Conservation (phyloP, 92 coral and sea anemone genomes). For the Hydrozoanthus gracilis region DNA sequence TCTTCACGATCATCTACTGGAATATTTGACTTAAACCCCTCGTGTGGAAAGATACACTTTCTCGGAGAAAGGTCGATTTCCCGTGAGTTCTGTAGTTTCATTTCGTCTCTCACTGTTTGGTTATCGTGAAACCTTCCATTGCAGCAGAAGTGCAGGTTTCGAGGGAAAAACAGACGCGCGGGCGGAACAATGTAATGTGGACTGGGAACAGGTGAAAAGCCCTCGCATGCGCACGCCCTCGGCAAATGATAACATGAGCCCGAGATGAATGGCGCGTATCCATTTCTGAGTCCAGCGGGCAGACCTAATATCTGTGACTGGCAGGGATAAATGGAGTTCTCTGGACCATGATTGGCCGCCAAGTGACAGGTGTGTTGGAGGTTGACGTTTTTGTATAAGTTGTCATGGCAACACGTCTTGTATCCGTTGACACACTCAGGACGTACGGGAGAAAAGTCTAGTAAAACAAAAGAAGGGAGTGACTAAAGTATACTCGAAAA, state of each 20-base stretch:
- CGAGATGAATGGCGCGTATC: slow-evolving; percentile 26
- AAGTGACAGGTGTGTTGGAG: background rate
- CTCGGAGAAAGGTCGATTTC: background rate
- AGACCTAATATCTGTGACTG: slow-evolving; percentile 12
- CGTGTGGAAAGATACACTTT: background rate
- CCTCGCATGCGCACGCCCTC: slow-evolving; percentile 9
- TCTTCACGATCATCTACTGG: background rate
- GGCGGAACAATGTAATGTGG: slow-evolving; percentile 22
- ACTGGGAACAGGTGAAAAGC: background rate
- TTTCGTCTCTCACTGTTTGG: background rate
- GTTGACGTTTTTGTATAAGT: background rate
- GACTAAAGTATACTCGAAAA: too few relatives aligned
- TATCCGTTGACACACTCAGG: background rate
- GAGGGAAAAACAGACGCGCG: slow-evolving; percentile 36
- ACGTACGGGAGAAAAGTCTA: background rate
- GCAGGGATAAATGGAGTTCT: slow-evolving; percentile 11
- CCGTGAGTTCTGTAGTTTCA: background rate
- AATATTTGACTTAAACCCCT: background rate
- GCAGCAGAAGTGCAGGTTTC: slow-evolving; percentile 25
- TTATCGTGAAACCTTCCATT: background rate
- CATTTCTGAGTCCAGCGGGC: slow-evolving; percentile 16
- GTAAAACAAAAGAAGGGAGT: background rate
- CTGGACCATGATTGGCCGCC: slow-evolving; percentile 14
- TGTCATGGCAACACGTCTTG: background rate
- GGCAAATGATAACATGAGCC: slow-evolving; percentile 39